Evolutionary conservation across 2,888 invertebrate species (phyloP).

Genomic region (Ochropacha duplaris): DNA sequence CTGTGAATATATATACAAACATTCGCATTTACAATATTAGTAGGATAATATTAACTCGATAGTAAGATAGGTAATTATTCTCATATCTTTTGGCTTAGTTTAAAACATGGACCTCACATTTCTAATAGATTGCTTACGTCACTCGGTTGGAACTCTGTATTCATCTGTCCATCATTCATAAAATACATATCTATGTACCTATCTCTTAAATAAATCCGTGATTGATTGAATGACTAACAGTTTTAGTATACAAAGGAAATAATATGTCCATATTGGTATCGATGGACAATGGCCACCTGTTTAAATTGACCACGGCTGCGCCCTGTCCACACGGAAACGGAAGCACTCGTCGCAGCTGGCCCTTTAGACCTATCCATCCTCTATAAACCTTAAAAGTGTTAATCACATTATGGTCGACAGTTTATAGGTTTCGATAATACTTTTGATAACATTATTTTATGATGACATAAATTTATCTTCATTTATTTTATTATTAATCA

Average conservation of each 20-base stretch:
- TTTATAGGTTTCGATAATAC: slow-evolving; percentile 20
- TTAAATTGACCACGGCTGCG: not conserved
- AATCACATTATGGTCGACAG: slow-evolving; percentile 31
- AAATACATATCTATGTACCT: not conserved
- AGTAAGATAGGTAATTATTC: too few relatives aligned
- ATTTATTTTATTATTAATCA: not conserved
- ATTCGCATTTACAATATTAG: too few relatives aligned
- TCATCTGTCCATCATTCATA: not conserved
- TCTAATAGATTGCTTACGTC: too few relatives aligned
- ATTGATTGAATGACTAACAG: not conserved
- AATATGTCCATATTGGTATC: slow-evolving; percentile 3
- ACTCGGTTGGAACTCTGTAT: too few relatives aligned
- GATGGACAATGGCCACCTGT: slow-evolving; percentile 6
- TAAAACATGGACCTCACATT: too few relatives aligned
- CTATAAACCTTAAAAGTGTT: slow-evolving; percentile 73
- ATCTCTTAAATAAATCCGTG: not conserved
- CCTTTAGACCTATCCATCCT: slow-evolving; percentile 65
- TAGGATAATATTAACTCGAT: too few relatives aligned
- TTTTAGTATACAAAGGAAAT: slow-evolving; percentile 3
- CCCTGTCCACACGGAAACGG: slow-evolving; percentile 56
- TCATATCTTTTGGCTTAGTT: too few relatives aligned
- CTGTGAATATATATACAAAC: too few relatives aligned
- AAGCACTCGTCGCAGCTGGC: slow-evolving; percentile 74
- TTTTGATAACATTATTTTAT: not conserved
- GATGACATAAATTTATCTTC: slow-evolving; percentile 10